Evolutionary conservation across 2,888 invertebrate genomes (phyloP).

Genomic region (Trypoxylon attenuatum): DNA sequence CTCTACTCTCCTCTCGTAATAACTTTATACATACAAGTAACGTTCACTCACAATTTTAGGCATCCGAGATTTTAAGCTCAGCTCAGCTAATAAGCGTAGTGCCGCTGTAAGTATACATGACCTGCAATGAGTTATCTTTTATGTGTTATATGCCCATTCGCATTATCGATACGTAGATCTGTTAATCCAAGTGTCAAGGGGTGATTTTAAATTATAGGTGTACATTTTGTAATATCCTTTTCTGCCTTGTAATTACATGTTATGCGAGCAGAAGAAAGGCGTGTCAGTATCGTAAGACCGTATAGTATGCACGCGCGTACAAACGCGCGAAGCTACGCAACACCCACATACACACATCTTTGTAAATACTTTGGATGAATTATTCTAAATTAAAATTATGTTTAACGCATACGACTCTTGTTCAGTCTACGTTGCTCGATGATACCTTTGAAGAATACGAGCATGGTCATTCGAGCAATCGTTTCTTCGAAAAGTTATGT

Average conservation of each 20-base stretch:
- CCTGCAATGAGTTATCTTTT: slow-evolving; percentile 18
- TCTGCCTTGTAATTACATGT: slow-evolving; percentile 70
- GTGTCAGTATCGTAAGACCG: slow-evolving; percentile 66
- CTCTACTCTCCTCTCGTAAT: no score
- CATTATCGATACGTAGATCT: slow-evolving; percentile 55
- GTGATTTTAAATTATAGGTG: slow-evolving; percentile 63
- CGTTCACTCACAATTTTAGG: no score
- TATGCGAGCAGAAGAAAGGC: slow-evolving; percentile 56
- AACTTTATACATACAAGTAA: no score
- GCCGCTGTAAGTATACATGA: slow-evolving; percentile 9
- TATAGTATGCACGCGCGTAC: slow-evolving; percentile 72
- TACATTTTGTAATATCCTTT: slow-evolving; percentile 72
- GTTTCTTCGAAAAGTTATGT: no score
- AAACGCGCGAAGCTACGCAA: no score
- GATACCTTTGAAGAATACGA: no score
- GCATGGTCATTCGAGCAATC: no score
- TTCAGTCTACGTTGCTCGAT: background rate
- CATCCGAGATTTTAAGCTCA: slow-evolving; percentile 16
- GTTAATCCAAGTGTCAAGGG: slow-evolving; percentile 41
- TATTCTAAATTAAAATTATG: slow-evolving; percentile 73
- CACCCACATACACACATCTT: slow-evolving; percentile 46
- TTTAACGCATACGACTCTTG: slow-evolving; percentile 62
- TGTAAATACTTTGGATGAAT: slow-evolving; percentile 73
- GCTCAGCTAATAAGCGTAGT: slow-evolving; percentile 36
- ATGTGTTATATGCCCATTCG: slow-evolving; percentile 14